These are phyloP conservation scores for Neotragus moschatus DNA, from an alignment of 2,113 vertebrate species.

Conservation along the genomic window DNA sequence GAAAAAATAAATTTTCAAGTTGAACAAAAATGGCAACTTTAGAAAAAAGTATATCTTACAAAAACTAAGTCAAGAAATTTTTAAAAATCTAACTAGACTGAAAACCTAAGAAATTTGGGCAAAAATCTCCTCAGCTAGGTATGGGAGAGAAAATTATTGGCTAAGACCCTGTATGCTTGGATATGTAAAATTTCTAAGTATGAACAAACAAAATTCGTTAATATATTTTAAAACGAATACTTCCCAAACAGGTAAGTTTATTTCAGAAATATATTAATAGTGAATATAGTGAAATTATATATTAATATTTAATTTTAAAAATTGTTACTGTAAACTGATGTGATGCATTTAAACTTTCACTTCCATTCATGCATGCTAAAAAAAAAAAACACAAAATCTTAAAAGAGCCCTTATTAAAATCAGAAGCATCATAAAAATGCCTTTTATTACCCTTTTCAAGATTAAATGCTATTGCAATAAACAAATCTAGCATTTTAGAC, in stretches of 20 bases:
- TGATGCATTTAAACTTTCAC: conserved; percentile 7
- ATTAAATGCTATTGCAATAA: not conserved
- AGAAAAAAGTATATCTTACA: not conserved
- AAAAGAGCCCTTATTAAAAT: not conserved
- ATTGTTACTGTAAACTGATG: not conserved
- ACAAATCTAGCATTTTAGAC: not conserved
- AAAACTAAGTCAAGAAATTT: not conserved
- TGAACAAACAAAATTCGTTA: not conserved
- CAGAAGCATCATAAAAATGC: not conserved
- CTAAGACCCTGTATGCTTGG: not conserved
- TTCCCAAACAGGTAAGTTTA: not conserved
- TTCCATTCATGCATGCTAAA: not conserved
- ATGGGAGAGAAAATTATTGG: not conserved
- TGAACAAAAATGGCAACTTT: not conserved
- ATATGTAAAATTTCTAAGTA: conserved; percentile 11
- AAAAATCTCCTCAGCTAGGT: not conserved
- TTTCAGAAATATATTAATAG: not conserved
- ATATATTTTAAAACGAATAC: conserved; percentile 2
- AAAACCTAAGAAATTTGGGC: not conserved
- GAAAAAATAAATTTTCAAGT: not conserved
- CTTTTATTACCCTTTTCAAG: not conserved
- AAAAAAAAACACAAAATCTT: not conserved
- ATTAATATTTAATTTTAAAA: not conserved
- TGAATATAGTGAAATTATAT: not conserved
- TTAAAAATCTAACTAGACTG: not conserved